phyloP scores from a whole-genome alignment of 2,113 vertebrate genomes.

The Danio rerio region DNA sequence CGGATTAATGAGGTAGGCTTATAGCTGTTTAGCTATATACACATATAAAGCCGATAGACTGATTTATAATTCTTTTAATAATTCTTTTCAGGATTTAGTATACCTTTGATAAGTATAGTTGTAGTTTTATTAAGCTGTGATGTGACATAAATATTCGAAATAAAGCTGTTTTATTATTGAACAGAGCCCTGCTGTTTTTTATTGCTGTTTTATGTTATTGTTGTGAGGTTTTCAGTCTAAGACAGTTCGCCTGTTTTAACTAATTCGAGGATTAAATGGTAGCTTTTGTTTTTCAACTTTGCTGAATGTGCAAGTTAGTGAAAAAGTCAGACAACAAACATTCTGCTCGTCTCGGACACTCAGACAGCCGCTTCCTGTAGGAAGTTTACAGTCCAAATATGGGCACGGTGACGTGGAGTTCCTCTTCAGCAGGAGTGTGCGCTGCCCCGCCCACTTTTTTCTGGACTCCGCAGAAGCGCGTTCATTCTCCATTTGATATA shows the following conservation, averaged over 20 bases:
- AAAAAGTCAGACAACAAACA: neutral
- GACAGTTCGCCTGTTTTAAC: neutral
- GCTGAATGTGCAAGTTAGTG: slow-evolving; percentile 10
- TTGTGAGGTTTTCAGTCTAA: neutral
- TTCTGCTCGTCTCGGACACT: neutral
- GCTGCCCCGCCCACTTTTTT: slow-evolving; percentile 67
- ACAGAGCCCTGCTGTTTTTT: neutral
- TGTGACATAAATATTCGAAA: neutral
- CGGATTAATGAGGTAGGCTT: slow-evolving; percentile 17
- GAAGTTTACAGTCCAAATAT: slow-evolving; percentile 74
- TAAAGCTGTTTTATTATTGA: neutral
- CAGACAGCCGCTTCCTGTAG: slow-evolving; percentile 47
- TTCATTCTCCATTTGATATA: neutral
- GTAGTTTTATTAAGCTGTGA: neutral
- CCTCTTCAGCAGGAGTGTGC: slow-evolving; percentile 68
- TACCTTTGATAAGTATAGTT: neutral
- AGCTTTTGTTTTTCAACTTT: neutral
- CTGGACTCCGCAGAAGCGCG: neutral
- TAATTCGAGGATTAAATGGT: neutral
- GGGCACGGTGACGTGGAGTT: slow-evolving; percentile 72
- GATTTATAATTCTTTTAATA: neutral
- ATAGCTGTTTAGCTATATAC: neutral
- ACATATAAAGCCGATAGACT: neutral
- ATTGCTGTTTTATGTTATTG: neutral
- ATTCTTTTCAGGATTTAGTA: neutral